phyloP scores from a whole-genome alignment of 2,113 vertebrate species.

The Phalacrocorax aristotelis region DNA sequence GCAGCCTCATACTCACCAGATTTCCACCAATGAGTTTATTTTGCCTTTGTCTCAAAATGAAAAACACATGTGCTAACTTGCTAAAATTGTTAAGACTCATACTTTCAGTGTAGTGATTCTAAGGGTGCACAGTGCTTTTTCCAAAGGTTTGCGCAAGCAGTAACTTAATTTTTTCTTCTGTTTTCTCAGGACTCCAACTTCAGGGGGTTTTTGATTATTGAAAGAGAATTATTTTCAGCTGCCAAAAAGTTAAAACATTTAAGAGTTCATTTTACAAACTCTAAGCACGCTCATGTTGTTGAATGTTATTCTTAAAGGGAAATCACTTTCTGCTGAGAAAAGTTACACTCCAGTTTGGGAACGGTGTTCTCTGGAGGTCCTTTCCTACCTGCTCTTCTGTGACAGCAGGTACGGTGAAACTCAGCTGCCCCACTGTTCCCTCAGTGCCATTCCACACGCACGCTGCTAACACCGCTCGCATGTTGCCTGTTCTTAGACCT shows the following conservation, averaged over 20 bases:
- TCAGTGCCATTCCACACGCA: neutral
- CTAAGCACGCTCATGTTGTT: accelerated
- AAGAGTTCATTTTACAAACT: neutral
- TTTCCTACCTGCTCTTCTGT: neutral
- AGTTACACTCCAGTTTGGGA: neutral
- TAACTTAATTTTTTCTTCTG: accelerated
- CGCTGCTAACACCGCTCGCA: neutral
- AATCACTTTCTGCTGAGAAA: neutral
- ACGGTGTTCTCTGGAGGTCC: neutral
- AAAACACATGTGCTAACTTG: accelerated
- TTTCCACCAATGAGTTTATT: neutral
- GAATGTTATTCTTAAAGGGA: neutral
- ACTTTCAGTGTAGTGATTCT: accelerated
- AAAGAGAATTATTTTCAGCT: neutral
- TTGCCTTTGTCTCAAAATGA: neutral
- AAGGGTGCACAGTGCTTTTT: neutral
- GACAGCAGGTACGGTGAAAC: neutral
- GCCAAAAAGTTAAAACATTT: neutral
- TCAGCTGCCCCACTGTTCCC: neutral
- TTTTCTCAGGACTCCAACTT: neutral
- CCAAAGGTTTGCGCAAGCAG: neutral
- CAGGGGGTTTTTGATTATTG: neutral
- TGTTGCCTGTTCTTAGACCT: neutral
- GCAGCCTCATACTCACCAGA: neutral
- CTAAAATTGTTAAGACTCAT: neutral